A percentile compares a stretch with the other conserved stretches of the same genome.
These are phyloP conservation scores for Copsychus sechellarum DNA, from an alignment of 2,113 vertebrate species.

Conservation along the genomic window DNA sequence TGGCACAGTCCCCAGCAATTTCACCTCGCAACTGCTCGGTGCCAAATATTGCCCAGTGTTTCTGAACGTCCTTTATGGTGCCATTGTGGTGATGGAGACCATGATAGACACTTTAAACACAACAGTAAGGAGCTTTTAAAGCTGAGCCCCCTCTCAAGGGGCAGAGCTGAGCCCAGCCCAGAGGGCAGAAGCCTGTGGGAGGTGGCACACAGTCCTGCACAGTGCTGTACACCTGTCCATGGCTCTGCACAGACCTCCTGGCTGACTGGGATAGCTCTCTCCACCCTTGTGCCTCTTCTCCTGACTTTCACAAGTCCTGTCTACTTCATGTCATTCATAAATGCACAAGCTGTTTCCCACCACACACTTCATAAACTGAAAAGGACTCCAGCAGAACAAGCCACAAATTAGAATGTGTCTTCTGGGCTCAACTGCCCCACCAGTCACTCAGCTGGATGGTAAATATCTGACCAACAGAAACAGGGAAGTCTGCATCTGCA, in stretches of 20 bases:
- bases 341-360: background rate
- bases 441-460: background rate
- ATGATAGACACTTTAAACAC: accelerated
- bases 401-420: background rate
- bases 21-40: background rate
- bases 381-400: background rate
- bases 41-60: background rate
- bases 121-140: background rate
- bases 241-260: background rate
- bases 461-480: accelerated
- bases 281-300: background rate
- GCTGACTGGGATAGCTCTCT: background rate
- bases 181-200: background rate
- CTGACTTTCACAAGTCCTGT: background rate
- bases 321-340: background rate
- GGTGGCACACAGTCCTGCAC: background rate
- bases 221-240: background rate
- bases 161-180: background rate
- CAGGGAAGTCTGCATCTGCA: background rate
- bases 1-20: background rate
- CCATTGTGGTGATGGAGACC: background rate
- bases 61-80: background rate
- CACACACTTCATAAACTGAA: accelerated
- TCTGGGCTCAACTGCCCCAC: background rate
- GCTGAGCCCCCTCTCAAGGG: background rate